Evolutionary conservation across 2,113 vertebrate species (phyloP), one percentile per base, ranked within the genome.

Genomic region (Myotis lucifugus): DNA sequence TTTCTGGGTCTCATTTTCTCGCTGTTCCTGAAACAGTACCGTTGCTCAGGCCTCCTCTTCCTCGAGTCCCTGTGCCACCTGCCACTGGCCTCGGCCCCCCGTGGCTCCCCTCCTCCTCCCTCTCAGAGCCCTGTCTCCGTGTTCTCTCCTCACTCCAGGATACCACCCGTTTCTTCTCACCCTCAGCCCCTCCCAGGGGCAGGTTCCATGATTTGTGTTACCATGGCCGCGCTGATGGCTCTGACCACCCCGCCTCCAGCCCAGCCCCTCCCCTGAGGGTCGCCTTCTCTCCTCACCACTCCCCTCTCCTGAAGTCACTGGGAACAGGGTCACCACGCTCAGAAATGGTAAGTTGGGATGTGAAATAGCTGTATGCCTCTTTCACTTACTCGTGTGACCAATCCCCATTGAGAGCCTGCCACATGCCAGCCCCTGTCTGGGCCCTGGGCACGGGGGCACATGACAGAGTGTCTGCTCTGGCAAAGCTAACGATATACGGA

Each of bases 191-290:
- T 15, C 14, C 10, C 13, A 0, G 0, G 4, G 59, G 19, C 21
- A 66, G 11, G 3, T 5, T n/a, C 54, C 19, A 29, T 27, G 32
- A 19, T 19, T 25, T 25, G 5, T 11, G 54, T 79, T 13, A 61
- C 46, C 23, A 8, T 5, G 4, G 0, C 17, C 13, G 3, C 27
- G 56, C 18, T 3, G 4, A 12, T 12, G 73, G 37, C 64, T 37
- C 72, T 66, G 12, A n/a, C 19, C 18, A 4, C 18, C 13, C 2
- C 2, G 34, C 6, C 18, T 64, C 32, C 54, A 50, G 67, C 56
- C 46, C 29, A 61, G 74, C 42, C 46, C 11, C 32, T 23, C 69
- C 0, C 48, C 23, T 46, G 42, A 13, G 3, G 5, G 11, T 37
- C 17, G 6, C 42, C 86, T 67, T 50, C 9, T 61, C 32, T 13